These are phyloP conservation scores for Cepaea hortensis DNA, from an alignment of 2,888 invertebrate species.

Conservation along the genomic window DNA sequence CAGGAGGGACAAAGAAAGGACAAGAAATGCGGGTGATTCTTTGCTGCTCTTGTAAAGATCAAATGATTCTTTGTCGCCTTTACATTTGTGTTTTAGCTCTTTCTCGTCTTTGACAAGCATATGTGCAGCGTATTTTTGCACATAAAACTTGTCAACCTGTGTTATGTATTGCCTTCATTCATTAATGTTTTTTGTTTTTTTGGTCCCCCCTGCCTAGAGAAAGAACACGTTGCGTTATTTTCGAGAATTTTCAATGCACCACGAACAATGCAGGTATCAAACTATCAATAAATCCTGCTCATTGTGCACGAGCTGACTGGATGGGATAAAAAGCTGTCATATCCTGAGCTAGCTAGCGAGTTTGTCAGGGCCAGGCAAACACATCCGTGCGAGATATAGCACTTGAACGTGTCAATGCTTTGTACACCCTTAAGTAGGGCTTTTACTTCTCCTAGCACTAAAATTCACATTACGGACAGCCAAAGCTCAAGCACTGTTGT, in stretches of 20 bases:
- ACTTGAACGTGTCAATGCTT: slow-evolving; percentile 37
- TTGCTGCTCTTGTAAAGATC: background rate
- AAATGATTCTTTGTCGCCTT: background rate
- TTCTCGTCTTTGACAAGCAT: background rate
- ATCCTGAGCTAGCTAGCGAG: background rate
- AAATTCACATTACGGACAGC: slow-evolving; percentile 27
- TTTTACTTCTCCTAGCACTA: background rate
- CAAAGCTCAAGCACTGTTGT: background rate
- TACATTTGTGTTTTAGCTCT: background rate
- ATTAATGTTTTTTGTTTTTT: no score
- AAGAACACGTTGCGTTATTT: no score
- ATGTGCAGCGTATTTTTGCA: background rate
- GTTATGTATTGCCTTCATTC: no score
- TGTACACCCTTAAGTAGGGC: slow-evolving; percentile 13
- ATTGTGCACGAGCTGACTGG: background rate
- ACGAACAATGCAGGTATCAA: no score
- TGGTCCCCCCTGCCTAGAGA: no score
- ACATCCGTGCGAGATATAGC: slow-evolving; percentile 12
- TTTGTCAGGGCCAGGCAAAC: background rate
- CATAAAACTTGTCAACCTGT: background rate
- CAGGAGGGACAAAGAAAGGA: no score
- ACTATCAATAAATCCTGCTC: background rate
- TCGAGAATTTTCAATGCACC: no score
- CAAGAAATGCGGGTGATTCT: background rate
- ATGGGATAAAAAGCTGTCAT: slow-evolving; percentile 2